Evolutionary conservation across 1,140 invertebrate genomes (phyloP).

Genomic region (Sarcophaga peregrina): DNA sequence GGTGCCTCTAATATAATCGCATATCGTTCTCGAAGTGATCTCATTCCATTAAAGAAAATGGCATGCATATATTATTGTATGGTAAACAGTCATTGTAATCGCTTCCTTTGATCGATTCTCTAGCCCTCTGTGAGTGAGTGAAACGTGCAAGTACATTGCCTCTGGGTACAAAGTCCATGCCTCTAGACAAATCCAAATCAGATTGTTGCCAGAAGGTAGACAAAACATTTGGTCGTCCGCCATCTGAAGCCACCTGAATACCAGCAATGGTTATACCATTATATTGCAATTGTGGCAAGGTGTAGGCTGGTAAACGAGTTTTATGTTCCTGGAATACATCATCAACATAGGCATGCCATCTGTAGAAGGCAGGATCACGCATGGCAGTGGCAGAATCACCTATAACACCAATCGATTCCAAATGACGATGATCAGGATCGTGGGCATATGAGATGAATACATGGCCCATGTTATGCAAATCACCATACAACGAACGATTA

Average conservation of each 20-base stretch:
- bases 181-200: conserved; percentile 78
- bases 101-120: no score
- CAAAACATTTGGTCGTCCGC: conserved; percentile 69
- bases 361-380: conserved; percentile 79
- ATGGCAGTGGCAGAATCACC: conserved; percentile 78
- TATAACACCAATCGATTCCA: conserved; percentile 76
- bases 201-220: conserved; percentile 81
- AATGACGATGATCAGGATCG: conserved; percentile 77
- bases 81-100: no score
- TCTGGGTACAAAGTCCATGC: conserved; percentile 76
- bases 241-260: conserved; percentile 65
- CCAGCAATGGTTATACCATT: conserved; percentile 72
- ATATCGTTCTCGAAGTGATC: no score
- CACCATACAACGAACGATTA: conserved; percentile 77
- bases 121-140: no score
- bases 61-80: no score
- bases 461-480: conserved; percentile 78
- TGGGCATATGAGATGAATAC: conserved; percentile 76
- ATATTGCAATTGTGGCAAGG: conserved; percentile 71
- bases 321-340: conserved; percentile 75
- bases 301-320: conserved; percentile 73
- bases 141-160: conserved; percentile 71
- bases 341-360: conserved; percentile 77
- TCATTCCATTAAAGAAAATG: no score
- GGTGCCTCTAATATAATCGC: no score